Conservation (phyloP, 2,113 vertebrate genomes). For the Nannobrachium achirus region DNA sequence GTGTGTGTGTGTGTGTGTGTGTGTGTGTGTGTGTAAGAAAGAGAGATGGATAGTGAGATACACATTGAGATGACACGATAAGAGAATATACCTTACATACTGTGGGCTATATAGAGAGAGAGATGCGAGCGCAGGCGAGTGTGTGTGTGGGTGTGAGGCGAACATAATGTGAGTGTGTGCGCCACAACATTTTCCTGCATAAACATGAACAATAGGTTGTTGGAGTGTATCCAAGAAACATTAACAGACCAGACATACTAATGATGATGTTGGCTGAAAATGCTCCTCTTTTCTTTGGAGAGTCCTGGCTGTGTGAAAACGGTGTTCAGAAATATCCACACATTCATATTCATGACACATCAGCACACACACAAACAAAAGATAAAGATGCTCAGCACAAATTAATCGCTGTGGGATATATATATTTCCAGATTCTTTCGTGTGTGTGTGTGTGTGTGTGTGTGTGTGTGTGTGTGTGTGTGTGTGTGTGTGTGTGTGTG, state of each 20-base stretch:
- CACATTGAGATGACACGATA: too few species aligned
- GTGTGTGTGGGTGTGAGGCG: neutral
- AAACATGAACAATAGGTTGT: neutral
- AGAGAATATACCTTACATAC: too few species aligned
- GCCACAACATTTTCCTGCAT: too few species aligned
- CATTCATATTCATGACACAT: conserved; percentile 29
- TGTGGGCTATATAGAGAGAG: too few species aligned
- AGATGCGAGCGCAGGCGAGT: neutral
- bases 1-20: neutral
- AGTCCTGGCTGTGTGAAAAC: conserved; percentile 5
- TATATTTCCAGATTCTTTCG: neutral
- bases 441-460: neutral
- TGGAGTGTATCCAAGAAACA: neutral
- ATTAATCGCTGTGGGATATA: neutral
- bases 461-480: too few species aligned
- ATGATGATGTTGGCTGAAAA: neutral
- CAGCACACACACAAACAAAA: neutral
- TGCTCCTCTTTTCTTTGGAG: conserved; percentile 1
- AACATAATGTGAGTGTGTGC: neutral
- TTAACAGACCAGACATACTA: neutral
- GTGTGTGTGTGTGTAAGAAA: neutral
- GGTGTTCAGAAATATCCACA: conserved; percentile 42
- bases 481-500: too few species aligned
- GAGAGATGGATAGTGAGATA: too few species aligned
- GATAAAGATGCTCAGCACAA: conserved; percentile 37